These are phyloP conservation scores for Trichechus manatus DNA, from an alignment of 2,113 vertebrate species.

Conservation along the genomic window DNA sequence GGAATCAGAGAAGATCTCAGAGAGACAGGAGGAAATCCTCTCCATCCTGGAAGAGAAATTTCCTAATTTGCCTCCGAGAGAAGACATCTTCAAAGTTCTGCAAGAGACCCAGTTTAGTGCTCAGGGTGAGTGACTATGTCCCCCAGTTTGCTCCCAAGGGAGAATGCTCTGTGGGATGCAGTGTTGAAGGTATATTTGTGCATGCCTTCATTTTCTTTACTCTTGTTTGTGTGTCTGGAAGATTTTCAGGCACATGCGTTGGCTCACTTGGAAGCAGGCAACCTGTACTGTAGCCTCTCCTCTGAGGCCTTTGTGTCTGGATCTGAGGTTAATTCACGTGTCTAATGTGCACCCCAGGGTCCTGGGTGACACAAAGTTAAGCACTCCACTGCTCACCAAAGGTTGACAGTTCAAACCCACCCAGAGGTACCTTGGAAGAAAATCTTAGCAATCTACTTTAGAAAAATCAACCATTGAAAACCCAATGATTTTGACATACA, in stretches of 20 bases:
- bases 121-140: conserved; percentile 84
- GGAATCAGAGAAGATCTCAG: conserved; percentile 87
- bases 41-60: conserved; percentile 89
- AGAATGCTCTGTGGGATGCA: too few relatives aligned
- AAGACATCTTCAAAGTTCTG: conserved; percentile 87
- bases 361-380: neutral
- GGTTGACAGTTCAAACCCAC: neutral
- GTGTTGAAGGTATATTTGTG: neutral
- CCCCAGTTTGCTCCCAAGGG: fast-evolving
- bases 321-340: neutral
- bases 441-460: neutral
- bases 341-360: neutral
- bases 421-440: neutral
- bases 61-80: conserved; percentile 87
- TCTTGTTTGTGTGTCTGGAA: neutral
- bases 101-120: conserved; percentile 85
- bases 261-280: neutral
- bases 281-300: neutral
- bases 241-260: neutral
- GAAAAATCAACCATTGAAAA: neutral
- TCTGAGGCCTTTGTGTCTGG: neutral
- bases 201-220: neutral
- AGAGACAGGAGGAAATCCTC: conserved; percentile 90
- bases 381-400: neutral
- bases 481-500: neutral